Evolutionary conservation across 2,888 invertebrate species (phyloP).

Genomic region (Acanthosepion esculentum): DNA sequence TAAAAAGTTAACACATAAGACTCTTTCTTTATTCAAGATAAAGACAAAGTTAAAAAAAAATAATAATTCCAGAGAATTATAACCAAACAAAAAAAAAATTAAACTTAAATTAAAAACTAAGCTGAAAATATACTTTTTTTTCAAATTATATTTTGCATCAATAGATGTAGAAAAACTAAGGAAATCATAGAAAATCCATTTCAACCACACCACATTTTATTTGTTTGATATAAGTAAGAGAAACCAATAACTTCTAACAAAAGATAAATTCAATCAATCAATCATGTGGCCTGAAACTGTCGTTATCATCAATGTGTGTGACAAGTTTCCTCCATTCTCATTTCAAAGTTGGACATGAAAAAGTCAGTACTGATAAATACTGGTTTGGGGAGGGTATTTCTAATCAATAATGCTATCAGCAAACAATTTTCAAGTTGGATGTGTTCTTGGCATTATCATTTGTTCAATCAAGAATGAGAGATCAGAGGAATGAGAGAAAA

Average conservation of each 20-base stretch:
- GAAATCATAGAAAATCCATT: too few relatives aligned
- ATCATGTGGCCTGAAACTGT: background rate
- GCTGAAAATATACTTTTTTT: too few relatives aligned
- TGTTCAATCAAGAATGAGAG: background rate
- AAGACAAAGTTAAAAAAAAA: too few relatives aligned
- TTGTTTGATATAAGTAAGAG: background rate
- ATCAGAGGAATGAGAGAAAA: background rate
- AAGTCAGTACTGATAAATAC: background rate
- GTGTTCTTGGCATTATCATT: background rate
- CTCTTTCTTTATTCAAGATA: too few relatives aligned
- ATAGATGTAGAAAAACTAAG: too few relatives aligned
- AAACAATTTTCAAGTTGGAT: conserved; percentile 9
- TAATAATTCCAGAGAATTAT: too few relatives aligned
- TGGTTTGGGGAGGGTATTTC: background rate
- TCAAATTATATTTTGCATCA: too few relatives aligned
- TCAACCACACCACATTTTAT: background rate
- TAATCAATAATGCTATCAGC: conserved; percentile 33
- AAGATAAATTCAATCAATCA: conserved; percentile 9
- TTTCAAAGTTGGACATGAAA: background rate
- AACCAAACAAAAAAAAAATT: too few relatives aligned
- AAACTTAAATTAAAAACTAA: too few relatives aligned
- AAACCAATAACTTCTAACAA: background rate
- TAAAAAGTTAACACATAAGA: too few relatives aligned
- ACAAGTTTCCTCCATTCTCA: background rate
- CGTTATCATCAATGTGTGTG: background rate